Evolutionary conservation across 2,113 vertebrate genomes (phyloP).

Genomic region (Dermatemys mawii): DNA sequence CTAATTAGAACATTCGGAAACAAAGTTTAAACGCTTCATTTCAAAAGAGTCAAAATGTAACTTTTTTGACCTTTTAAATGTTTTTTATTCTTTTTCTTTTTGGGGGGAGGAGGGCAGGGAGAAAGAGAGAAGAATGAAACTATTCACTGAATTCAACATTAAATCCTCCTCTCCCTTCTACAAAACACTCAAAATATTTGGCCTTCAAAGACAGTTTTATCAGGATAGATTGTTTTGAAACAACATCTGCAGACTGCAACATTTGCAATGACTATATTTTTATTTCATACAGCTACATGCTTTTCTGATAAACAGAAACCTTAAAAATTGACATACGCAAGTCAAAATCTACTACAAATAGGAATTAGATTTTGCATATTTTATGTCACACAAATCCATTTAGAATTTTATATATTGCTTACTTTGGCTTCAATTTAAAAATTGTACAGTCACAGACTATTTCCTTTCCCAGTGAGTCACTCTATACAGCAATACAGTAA

Average conservation of each 20-base stretch:
- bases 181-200: not conserved
- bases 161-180: not conserved
- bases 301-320: not conserved
- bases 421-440: not conserved
- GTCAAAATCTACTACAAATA: not conserved
- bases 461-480: not conserved
- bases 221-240: not conserved
- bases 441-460: not conserved
- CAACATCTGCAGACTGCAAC: not conserved
- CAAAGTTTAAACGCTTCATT: too few species aligned
- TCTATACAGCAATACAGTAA: not conserved
- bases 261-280: not conserved
- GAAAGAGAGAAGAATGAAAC: too few species aligned
- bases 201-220: not conserved
- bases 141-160: too few species aligned
- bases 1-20: too few species aligned
- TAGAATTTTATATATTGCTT: not conserved
- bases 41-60: too few species aligned
- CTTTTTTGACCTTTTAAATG: too few species aligned
- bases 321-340: not conserved
- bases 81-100: too few species aligned
- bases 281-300: not conserved
- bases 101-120: too few species aligned
- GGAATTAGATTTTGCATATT: accelerated
- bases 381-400: not conserved